phyloP scores from a whole-genome alignment of 2,113 vertebrate species.

The Nerophis ophidion region DNA sequence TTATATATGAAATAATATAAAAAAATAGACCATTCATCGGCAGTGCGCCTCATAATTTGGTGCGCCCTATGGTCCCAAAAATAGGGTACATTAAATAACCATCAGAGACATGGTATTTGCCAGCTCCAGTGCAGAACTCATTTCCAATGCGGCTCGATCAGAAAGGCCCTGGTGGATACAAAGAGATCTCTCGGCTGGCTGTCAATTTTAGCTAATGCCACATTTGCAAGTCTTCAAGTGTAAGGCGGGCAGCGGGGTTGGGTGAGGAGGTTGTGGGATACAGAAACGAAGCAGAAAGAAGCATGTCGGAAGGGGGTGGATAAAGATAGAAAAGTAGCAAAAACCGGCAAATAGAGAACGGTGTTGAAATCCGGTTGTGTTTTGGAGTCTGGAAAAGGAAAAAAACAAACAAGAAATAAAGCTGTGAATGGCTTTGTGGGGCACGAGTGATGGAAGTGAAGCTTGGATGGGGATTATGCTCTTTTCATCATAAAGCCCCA shows the following conservation, averaged over 20 bases:
- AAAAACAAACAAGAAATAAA: constrained; percentile 81
- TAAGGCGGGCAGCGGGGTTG: constrained; percentile 34
- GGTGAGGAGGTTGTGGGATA: constrained; percentile 65
- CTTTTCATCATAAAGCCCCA: constrained; percentile 99
- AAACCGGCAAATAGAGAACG: constrained; percentile 9
- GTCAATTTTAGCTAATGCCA: constrained; percentile 97
- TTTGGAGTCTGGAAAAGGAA: constrained; percentile 68
- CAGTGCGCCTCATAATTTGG: no score
- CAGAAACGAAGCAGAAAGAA: constrained; percentile 68
- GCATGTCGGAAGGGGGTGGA: constrained; percentile 44
- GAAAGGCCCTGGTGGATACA: constrained; percentile 85
- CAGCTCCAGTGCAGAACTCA: constrained; percentile 81
- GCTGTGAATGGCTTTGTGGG: constrained; percentile 91
- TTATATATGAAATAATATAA: no score
- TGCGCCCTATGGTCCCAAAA: constrained; percentile 71
- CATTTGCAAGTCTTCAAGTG: constrained; percentile 97
- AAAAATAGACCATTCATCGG: no score
- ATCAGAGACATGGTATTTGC: constrained; percentile 80
- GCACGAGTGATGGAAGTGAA: constrained; percentile 87
- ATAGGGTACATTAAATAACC: constrained; percentile 93
- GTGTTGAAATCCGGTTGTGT: constrained; percentile 73
- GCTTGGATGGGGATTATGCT: constrained; percentile 94
- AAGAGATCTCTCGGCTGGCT: constrained; percentile 78
- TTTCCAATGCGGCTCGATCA: constrained; percentile 94
- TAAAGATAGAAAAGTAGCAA: constrained; percentile 74